Conservation (phyloP, 2,888 invertebrate species). For the Coleophora flavipennella region DNA sequence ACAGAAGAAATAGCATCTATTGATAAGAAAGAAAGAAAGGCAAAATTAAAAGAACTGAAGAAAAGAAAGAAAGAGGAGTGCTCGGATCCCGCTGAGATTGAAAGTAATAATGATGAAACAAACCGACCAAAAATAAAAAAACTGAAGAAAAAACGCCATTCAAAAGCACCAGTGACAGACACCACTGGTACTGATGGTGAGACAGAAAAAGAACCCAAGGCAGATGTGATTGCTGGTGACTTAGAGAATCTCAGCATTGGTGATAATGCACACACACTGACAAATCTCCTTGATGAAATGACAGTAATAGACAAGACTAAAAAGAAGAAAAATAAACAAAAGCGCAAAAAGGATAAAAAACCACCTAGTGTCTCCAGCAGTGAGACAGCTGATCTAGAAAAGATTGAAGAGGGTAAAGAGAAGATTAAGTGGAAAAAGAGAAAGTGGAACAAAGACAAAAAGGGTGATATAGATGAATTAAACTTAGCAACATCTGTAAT, state of each 20-base stretch:
- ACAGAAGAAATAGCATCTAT: constrained; percentile 7
- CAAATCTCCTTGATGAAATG: constrained; percentile 53
- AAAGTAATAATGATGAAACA: constrained; percentile 12
- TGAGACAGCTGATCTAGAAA: constrained; percentile 19
- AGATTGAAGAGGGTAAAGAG: constrained; percentile 31
- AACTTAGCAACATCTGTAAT: constrained; percentile 29
- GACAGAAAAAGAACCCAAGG: constrained; percentile 31
- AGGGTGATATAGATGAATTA: constrained; percentile 25
- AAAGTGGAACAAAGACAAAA: constrained; percentile 54
- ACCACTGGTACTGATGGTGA: constrained; percentile 25
- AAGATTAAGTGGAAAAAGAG: constrained; percentile 51
- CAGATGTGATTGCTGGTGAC: constrained; percentile 40
- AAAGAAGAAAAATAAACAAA: constrained; percentile 34
- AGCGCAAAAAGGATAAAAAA: constrained; percentile 29
- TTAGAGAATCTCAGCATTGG: constrained; percentile 52
- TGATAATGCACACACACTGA: constrained; percentile 50
- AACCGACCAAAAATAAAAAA: constrained; percentile 17
- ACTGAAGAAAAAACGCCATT: constrained; percentile 33
- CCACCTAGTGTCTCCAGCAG: constrained; percentile 14
- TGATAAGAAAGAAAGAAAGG: constrained; percentile 10
- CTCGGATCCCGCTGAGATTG: constrained; percentile 17
- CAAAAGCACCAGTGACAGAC: constrained; percentile 14
- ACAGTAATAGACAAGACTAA: constrained; percentile 48
- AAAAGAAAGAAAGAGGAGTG: constrained; percentile 23
- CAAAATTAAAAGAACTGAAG: constrained; percentile 21